Base-by-base conservation (phyloP, 1,140 invertebrate species). In the Cyclina sinensis region DNA sequence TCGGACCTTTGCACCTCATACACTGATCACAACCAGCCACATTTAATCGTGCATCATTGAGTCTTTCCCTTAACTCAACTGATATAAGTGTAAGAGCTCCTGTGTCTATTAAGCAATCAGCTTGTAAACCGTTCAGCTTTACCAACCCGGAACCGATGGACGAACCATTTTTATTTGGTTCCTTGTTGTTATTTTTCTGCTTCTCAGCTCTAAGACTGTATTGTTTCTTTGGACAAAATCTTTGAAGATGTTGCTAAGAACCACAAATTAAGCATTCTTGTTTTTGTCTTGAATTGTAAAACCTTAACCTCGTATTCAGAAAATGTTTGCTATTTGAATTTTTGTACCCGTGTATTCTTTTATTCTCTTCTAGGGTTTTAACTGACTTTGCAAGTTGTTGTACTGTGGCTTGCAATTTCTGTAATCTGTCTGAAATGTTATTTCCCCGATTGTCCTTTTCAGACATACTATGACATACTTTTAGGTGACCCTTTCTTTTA, bases 11-110 rank as follows among this genome's bases (percentile, higher is more conserved):
- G n/a, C n/a, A n/a, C n/a, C n/a, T n/a, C n/a, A n/a, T n/a, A n/a
- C n/a, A n/a, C n/a, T n/a, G n/a, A n/a, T n/a, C n/a, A n/a, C n/a
- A n/a, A n/a, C n/a, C n/a, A n/a, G n/a, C n/a, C n/a, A n/a, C n/a
- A n/a, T n/a, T n/a, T n/a, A n/a, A n/a, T n/a, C n/a, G n/a, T n/a
- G n/a, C n/a, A n/a, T n/a, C n/a, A n/a, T 16, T 30, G 7, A 78
- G 4, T 21, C 16, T 78, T 0, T 78, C 48, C 21, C 16, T 2
- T 27, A 51, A 24, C 24, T 54, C 21, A 11, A 21, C 4, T n/a
- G 74, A 78, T 78, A 78, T 27, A 7, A 78, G 2, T 7, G n/a
- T 78, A 32, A 78, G 27, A 21, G 74, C 74, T 24, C 74, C 74
- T 48, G 74, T 78, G 30, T 78, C 74, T 30, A 78, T 24, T 11